Percentiles rank a stretch among this genome's conserved stretches.
These are phyloP conservation scores for Bucco capensis DNA, from an alignment of 2,113 vertebrate species.

Conservation along the genomic window DNA sequence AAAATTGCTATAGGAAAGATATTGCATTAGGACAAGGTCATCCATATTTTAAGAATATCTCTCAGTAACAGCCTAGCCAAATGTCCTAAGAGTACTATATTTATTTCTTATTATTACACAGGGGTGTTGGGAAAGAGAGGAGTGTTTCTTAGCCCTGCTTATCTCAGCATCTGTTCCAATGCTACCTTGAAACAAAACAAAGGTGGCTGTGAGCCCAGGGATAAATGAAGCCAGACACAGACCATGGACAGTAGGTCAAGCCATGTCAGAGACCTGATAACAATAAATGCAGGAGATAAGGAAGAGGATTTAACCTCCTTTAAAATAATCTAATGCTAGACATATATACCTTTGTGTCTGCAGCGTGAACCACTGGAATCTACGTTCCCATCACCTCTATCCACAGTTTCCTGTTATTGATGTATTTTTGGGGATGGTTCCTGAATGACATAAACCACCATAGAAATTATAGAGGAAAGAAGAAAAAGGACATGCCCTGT, in stretches of 20 bases:
- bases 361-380: neutral
- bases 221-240: neutral
- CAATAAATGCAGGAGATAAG: neutral
- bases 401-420: neutral
- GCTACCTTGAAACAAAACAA: conserved; percentile 25
- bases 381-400: neutral
- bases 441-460: neutral
- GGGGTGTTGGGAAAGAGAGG: neutral
- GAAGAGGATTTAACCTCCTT: neutral
- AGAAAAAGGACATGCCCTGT: neutral
- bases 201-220: conserved; percentile 19
- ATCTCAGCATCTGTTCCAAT: neutral
- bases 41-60: neutral
- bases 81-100: neutral
- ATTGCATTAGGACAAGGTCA: neutral
- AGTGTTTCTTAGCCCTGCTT: neutral
- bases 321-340: neutral
- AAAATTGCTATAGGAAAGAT: neutral
- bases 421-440: neutral
- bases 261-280: neutral
- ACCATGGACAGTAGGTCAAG: neutral
- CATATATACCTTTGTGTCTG: neutral
- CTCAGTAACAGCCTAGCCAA: neutral
- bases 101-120: neutral
- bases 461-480: neutral